Base-by-base conservation (phyloP, 2,888 invertebrate species). In the Phorcus lineatus region DNA sequence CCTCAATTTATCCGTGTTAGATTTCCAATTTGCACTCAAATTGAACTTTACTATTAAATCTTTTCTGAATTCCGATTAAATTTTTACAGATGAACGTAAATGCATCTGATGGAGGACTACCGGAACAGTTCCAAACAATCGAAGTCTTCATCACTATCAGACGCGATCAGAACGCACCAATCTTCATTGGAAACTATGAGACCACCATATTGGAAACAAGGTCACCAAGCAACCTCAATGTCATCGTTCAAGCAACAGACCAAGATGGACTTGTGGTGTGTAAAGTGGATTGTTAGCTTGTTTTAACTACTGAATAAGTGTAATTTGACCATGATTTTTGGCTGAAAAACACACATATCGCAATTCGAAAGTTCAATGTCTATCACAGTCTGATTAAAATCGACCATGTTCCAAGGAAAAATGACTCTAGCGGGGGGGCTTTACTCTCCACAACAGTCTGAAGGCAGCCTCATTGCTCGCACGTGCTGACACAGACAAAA, bases 71-170 rank as follows among this genome's bases (percentile, higher is more conserved):
- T 67, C 9, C 67, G 31, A 36, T 66, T 52, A 0, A 52, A 57
- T 67, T 67, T 53, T 80, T 80, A 11, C 80, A 90, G 90, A 83
- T 90, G 75, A 80, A 81, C 36, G 85, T 88, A 13, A 55, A 55
- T 22, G 90, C 82, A 6, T 57, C 74, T 2, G 92, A 92, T 81
- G 82, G 86, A 52, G 87, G 84, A n/a, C 82, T 80, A 22, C 90
- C 90, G 17, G 82, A 82, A 24, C 84, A 82, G 77, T 77, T 55
- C 0, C 84, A 78, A n/a, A 77, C 55, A n/a, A 84, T 86, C 6
- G 78, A 81, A 4, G 87, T 91, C 0, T 86, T 84, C 19, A 81
- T 92, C 54, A 86, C 67, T 4, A 85, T 91, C 54, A 81, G 78
- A n/a, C 86, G 87, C 17, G 87, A 89, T 80, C 79, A 82, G 31